Evolutionary conservation across 2,113 vertebrate genomes (phyloP), one percentile per base, ranked within the genome.

Genomic region (Gnathonemus echidnorhynchus): DNA sequence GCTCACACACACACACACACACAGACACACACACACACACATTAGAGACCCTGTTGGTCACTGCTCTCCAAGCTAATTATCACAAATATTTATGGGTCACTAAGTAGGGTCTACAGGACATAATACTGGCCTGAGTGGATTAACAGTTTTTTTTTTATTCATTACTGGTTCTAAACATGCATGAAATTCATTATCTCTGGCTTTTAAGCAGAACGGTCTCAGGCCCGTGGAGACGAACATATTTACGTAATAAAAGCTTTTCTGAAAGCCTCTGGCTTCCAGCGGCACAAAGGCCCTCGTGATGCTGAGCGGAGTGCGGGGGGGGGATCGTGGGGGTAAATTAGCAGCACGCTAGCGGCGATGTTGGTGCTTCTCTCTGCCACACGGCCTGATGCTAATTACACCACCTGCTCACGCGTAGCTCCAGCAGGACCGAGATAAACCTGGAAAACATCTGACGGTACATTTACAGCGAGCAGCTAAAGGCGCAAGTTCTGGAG

Each of bases 201-300:
- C 31, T 39, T 52, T 11, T 62, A 62, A n/a, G n/a, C 70, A 17
- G n/a, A 11, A 70, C 88, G 11, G n/a, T 53, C 11, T 27, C 27
- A 19, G n/a, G 42, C 21, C 45, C 62, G 49, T 50, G 15, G 62
- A 70, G 62, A 58, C 21, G 13, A 24, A 39, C 46, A 39, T 87
- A 21, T 49, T 89, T 21, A 77, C 74, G 88, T 42, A 74, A 21
- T 77, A 87, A 66, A 89, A 83, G 70, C 70, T 83, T 50, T 89
- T 89, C 50, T 70, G 31, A 21, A 39, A 39, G 66, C 88, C 53
- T 83, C 31, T 8, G 27, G 77, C 77, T 77, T 50, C 3, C 66
- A 52, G 66, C 8, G 50, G 27, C 77, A 89, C 24, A 80, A 80
- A 88, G 39, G 88, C 58, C 4, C 39, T 39, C 8, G 31, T 5